A percentile compares a stretch with the other conserved stretches of the same genome.
phyloP scores from a whole-genome alignment of 1,140 invertebrate species.

The Scaptodrosophila lebanonensis region DNA sequence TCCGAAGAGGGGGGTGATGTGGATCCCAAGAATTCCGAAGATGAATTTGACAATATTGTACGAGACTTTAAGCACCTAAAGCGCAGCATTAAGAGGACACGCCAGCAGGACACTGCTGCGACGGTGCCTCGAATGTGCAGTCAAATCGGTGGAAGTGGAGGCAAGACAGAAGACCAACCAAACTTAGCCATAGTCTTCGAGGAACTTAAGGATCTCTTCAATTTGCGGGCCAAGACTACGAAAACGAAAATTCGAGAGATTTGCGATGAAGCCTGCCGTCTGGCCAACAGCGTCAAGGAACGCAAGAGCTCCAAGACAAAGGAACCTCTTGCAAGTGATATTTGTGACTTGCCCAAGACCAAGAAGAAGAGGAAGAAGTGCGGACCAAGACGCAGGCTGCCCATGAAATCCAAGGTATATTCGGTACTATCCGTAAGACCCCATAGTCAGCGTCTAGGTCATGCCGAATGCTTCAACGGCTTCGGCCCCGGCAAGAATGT shows the following conservation, averaged over 20 bases:
- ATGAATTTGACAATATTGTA: conserved; percentile 39
- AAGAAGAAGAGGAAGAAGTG: conserved; percentile 5
- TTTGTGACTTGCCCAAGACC: not conserved
- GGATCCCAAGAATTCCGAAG: not conserved
- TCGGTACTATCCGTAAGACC: not conserved
- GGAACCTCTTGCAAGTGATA: not conserved
- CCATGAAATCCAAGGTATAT: conserved; percentile 33
- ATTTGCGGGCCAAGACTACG: not conserved
- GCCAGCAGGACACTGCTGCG: too few species aligned
- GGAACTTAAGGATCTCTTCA: conserved; percentile 50
- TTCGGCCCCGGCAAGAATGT: conserved; percentile 38
- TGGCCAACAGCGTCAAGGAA: conserved; percentile 17
- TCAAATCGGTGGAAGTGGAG: not conserved
- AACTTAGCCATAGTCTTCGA: conserved; percentile 47
- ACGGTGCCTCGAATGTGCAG: too few species aligned
- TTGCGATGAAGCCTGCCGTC: conserved; percentile 36
- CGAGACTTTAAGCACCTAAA: conserved; percentile 27
- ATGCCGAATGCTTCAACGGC: conserved; percentile 2
- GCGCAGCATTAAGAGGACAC: conserved; percentile 31
- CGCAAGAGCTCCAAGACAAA: not conserved
- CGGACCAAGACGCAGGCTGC: not conserved
- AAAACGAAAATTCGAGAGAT: conserved; percentile 25
- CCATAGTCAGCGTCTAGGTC: not conserved
- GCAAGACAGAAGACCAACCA: conserved; percentile 1
- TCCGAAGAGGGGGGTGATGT: not conserved